Conservation (phyloP, 2,113 vertebrate species). For the Gopherus evgoodei region DNA sequence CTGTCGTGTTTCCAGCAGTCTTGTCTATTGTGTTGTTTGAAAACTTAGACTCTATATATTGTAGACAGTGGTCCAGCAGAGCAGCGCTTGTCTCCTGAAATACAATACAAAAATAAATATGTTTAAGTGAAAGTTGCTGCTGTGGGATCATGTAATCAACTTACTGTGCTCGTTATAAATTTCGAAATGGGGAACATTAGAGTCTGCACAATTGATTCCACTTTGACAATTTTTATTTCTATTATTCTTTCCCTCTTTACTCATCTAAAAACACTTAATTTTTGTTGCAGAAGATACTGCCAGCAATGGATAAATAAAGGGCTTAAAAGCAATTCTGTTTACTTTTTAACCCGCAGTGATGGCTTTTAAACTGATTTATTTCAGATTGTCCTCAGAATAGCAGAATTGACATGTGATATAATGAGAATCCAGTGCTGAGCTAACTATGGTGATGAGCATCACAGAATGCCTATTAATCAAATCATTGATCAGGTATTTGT, state of each 20-base stretch:
- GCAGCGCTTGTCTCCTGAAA: slow-evolving; percentile 91
- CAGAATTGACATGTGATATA: slow-evolving; percentile 30
- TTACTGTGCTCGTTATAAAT: background rate
- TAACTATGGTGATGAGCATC: slow-evolving; percentile 34
- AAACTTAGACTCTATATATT: slow-evolving; percentile 87
- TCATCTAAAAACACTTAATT: background rate
- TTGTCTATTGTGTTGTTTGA: slow-evolving; percentile 74
- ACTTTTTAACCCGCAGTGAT: slow-evolving; percentile 32
- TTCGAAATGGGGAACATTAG: slow-evolving; percentile 1
- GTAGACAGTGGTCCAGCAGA: slow-evolving; percentile 91
- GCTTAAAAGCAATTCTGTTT: slow-evolving; percentile 22
- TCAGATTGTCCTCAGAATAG: slow-evolving; percentile 33
- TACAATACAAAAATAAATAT: slow-evolving; percentile 28
- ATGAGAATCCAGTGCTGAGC: slow-evolving; percentile 33
- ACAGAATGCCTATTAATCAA: slow-evolving; percentile 14
- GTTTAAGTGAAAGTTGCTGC: slow-evolving; percentile 41
- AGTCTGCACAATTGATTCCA: background rate
- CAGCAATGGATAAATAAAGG: background rate
- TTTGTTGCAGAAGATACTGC: background rate
- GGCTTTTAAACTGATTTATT: slow-evolving; percentile 35
- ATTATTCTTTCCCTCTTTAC: background rate
- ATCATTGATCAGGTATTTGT: slow-evolving; percentile 30
- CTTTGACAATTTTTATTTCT: slow-evolving; percentile 5
- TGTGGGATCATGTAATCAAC: background rate
- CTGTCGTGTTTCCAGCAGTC: slow-evolving; percentile 60